A percentile compares a stretch with the other conserved stretches of the same genome.
These are phyloP conservation scores for Macrochelys suwanniensis DNA, from an alignment of 2,797 vertebrate genomes.

Conservation along the genomic window DNA sequence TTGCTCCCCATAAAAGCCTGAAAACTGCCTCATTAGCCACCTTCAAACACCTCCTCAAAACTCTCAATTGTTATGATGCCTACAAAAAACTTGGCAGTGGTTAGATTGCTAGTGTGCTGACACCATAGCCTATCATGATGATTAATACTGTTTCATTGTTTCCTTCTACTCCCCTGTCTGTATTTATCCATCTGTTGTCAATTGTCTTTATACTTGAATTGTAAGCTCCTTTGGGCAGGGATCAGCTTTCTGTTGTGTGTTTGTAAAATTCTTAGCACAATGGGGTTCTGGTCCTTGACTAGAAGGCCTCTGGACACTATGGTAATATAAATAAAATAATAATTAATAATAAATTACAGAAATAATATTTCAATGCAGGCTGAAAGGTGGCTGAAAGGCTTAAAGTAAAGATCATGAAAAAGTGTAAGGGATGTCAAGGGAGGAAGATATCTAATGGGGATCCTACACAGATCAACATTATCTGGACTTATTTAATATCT, in stretches of 20 bases:
- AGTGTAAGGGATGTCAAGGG: background rate
- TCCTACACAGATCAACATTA: background rate
- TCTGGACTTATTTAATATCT: background rate
- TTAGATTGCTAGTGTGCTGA: background rate
- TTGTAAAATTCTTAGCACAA: background rate
- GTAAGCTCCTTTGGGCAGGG: background rate
- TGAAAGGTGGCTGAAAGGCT: background rate
- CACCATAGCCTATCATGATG: background rate
- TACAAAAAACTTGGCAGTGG: background rate
- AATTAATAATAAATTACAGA: too few relatives aligned
- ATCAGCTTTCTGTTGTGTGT: background rate
- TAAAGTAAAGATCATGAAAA: background rate
- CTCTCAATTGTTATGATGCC: background rate
- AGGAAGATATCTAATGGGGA: background rate
- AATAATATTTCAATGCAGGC: background rate
- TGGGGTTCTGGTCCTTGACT: background rate
- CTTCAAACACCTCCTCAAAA: background rate
- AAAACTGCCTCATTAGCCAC: background rate
- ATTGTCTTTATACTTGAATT: background rate
- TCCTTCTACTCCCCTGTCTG: background rate
- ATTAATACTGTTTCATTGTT: background rate
- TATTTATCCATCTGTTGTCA: background rate
- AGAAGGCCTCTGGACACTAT: background rate
- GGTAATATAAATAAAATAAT: too few relatives aligned
- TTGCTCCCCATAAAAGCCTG: background rate